Evolutionary conservation across 2,113 vertebrate genomes (phyloP), one percentile per base, ranked within the genome.

Genomic region (Tautogolabrus adspersus): DNA sequence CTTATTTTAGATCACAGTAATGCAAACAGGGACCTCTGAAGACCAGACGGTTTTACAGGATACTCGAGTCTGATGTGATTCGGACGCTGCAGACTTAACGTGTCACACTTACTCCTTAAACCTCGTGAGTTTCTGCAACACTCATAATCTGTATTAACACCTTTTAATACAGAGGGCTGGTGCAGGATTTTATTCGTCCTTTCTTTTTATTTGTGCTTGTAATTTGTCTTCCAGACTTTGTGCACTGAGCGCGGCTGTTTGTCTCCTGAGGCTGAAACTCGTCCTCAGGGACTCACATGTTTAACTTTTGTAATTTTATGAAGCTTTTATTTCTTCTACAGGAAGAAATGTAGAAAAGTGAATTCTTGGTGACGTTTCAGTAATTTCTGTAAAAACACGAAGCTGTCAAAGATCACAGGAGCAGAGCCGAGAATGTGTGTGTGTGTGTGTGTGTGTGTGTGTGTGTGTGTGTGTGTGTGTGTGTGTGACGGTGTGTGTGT

Each of bases 391-490:
- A 22, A 46, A 66, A 80, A 61, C 64, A 67, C 26, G n/a, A 44
- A 72, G 72, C 75, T 75, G 64, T 72, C 74, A 73, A 55, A 42
- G 51, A 74, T 79, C 73, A 72, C 37, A 85, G 51, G 58, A 60
- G 76, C 44, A 67, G 38, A 69, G 57, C 56, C 52, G 70, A 67
- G 59, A 72, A 57, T 69, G 44, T 72, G 61, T 66, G 72, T 71
- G 5, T 57, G 38, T 74, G 55, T 54, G 59, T 71, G 47, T 49
- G 65, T 69, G 10, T 49, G 21, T 54, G 7, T 70, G 15, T 47
- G 46, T 47, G 46, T 16, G 0, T 26, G 26, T 26, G 26, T 26
- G 26, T 26, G 26, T 26, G 26, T 26, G 47, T 90, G 86, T 44
- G 42, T 44, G 42, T 69, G 62, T 16, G 60, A 68, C 58, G 69